Evolutionary conservation across 1,140 invertebrate genomes (phyloP).

Genomic region (Pseudomyrmex gracilis): DNA sequence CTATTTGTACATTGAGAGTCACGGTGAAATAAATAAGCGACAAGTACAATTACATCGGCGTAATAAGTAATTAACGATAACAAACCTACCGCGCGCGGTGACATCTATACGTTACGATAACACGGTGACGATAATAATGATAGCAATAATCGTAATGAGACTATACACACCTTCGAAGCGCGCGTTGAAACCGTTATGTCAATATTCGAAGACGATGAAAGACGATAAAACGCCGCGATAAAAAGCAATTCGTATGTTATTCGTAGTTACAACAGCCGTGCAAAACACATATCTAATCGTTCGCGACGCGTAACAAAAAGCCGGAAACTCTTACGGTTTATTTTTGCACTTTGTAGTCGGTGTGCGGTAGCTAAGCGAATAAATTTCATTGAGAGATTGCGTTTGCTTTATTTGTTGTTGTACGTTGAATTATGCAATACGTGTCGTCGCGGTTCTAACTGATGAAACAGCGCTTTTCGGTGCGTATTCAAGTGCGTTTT

Average conservation of each 20-base stretch:
- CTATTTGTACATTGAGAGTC: background rate
- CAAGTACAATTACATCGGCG: conserved; percentile 24
- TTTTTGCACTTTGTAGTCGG: background rate
- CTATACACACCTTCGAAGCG: background rate
- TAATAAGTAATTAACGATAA: conserved; percentile 59
- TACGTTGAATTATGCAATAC: background rate
- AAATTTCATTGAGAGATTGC: background rate
- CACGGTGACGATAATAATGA: conserved; percentile 1
- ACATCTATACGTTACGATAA: background rate
- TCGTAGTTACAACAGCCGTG: background rate
- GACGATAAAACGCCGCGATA: background rate
- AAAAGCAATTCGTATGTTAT: background rate
- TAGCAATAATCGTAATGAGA: conserved; percentile 12
- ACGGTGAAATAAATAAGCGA: too few relatives aligned
- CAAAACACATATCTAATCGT: background rate
- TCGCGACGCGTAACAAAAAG: background rate
- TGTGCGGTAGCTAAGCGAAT: background rate
- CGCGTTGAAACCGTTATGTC: background rate
- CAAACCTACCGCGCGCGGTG: background rate
- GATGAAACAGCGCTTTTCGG: background rate
- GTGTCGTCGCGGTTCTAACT: too few relatives aligned
- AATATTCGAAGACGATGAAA: background rate
- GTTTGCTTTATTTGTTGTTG: background rate
- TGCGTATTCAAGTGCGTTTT: background rate
- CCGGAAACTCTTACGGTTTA: background rate